Conservation (phyloP, 2,797 vertebrate genomes). For the Arrhamphus sclerolepis region DNA sequence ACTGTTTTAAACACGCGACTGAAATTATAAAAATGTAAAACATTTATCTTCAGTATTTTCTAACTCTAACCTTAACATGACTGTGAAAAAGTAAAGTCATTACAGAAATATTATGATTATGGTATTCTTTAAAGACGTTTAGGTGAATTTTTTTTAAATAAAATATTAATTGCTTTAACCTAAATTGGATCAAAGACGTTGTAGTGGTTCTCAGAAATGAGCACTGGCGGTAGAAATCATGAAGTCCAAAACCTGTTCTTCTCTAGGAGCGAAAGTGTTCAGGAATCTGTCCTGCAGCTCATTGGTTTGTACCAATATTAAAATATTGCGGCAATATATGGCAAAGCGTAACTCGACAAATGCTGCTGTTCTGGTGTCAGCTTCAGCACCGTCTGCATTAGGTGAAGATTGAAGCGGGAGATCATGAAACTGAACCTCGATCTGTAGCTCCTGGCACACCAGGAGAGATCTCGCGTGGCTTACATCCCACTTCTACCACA, state of each 20-base stretch:
- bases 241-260: not conserved
- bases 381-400: not conserved
- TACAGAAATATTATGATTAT: too few species aligned
- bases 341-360: conserved; percentile 19
- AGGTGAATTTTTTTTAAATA: too few species aligned
- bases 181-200: too few species aligned
- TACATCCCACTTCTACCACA: conserved; percentile 54
- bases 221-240: not conserved
- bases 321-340: conserved; percentile 69
- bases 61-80: not conserved
- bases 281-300: too few species aligned
- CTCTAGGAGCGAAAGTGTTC: too few species aligned
- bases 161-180: too few species aligned
- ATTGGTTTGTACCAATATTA: conserved; percentile 38
- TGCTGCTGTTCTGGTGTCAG: conserved; percentile 52
- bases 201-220: too few species aligned
- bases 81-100: not conserved
- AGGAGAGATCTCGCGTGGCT: conserved; percentile 77
- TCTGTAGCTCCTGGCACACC: conserved; percentile 38
- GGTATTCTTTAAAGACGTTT: too few species aligned
- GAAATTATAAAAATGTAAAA: not conserved
- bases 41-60: not conserved
- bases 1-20: too few species aligned
- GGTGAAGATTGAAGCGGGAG: not conserved
- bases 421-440: conserved; percentile 56